Conservation (phyloP, 2,888 invertebrate species). For the Melanophora roralis region DNA sequence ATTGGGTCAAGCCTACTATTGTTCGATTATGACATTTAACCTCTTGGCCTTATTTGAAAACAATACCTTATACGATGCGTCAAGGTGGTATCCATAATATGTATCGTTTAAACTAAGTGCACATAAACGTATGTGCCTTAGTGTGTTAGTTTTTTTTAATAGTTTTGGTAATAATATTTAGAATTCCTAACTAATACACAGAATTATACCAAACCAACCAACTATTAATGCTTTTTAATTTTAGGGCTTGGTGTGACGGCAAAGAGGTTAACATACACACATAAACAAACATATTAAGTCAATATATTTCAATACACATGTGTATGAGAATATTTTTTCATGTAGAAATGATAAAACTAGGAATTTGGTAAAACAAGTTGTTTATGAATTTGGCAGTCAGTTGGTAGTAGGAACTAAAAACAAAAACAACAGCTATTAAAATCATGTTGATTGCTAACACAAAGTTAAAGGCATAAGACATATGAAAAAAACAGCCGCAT, state of each 20-base stretch:
- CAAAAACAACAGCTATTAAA: constrained; percentile 28
- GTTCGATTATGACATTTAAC: no score
- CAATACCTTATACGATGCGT: no score
- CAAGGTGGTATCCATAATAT: no score
- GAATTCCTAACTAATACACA: constrained; percentile 12
- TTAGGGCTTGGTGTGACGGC: constrained; percentile 40
- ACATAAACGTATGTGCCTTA: background rate
- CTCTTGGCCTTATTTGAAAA: no score
- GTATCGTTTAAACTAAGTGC: background rate
- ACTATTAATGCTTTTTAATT: background rate
- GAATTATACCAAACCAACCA: background rate
- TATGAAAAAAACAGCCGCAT: constrained; percentile 45
- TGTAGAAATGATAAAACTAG: constrained; percentile 36
- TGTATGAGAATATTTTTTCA: background rate
- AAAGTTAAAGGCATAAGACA: constrained; percentile 29
- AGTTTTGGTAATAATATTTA: constrained; percentile 7
- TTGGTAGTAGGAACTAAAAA: constrained; percentile 44
- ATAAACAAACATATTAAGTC: background rate
- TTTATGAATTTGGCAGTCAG: constrained; percentile 59
- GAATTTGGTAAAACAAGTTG: constrained; percentile 59
- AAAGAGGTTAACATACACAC: background rate
- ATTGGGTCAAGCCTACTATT: no score
- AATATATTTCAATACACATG: background rate
- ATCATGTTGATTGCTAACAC: constrained; percentile 40
- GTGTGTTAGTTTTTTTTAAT: background rate